Base-by-base conservation (phyloP, 2,888 invertebrate species). In the Idaea straminata region DNA sequence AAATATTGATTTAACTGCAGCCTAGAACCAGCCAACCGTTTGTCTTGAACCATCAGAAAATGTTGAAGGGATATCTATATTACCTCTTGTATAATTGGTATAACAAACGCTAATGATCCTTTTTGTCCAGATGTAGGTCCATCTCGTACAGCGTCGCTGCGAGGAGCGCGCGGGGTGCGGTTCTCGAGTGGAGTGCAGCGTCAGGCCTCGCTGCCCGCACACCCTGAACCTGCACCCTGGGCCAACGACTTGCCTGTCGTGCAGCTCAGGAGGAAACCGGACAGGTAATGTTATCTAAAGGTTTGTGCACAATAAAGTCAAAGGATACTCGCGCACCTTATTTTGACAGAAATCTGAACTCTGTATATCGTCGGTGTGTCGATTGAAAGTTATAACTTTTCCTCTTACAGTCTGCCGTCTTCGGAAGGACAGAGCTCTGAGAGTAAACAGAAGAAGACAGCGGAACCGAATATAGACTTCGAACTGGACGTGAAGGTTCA, bases 401-500 rank as follows among this genome's bases (percentile, higher is more conserved):
- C 57, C 15, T 5, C 57, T 34, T 67, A 62, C 59, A 78, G 78
- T 13, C 62, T 72, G 5, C 73, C 70, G 4, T 62, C 64, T 36
- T 73, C 82, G 0, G 84, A 83, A 3, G 77, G 77, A 0, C 69
- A 64, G 0, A 77, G 79, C 25, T 73, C 81, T 0, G 89, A 88
- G 61, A 73, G 80, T 76, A 87, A 88, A 72, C 80, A 82, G 76
- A 83, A 83, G 61, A 95, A 95, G 72, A 94, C 95, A 0, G 94
- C 96, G 64, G 98, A 98, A 80, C 98, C 99, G 0, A 98, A 97
- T 82, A 97, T 99, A 64, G 99, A 99, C 87, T 96, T 99, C 81
- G 98, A 99, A 84, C 90, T 99, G 75, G 99, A 99, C 84, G 97
- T 99, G 5, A 98, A 98, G 89, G 98, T 99, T 61, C 95, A 98